Evolutionary conservation across 2,888 invertebrate genomes (phyloP).

Genomic region (Spodoptera exigua): DNA sequence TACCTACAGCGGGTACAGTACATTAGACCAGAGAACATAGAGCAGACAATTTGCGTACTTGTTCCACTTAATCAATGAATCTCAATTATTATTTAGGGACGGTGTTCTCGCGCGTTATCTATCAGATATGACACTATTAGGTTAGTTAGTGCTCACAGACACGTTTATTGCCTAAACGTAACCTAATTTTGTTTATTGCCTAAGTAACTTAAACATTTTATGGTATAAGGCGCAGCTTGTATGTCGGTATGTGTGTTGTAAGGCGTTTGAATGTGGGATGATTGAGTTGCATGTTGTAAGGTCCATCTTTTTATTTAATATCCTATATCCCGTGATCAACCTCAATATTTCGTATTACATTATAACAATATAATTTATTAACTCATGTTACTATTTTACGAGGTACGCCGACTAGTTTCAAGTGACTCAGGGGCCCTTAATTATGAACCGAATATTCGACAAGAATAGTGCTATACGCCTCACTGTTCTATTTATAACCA

Average conservation of each 20-base stretch:
- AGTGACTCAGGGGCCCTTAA: no score
- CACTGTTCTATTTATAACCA: no score
- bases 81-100: conserved; percentile 62
- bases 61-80: conserved; percentile 70
- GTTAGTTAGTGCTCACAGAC: conserved; percentile 49
- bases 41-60: conserved; percentile 65
- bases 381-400: no score
- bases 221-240: conserved; percentile 30
- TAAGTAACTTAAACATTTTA: conserved; percentile 21
- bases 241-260: conserved; percentile 15
- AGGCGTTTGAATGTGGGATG: conserved; percentile 10
- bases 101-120: conserved; percentile 55
- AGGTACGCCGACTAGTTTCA: no score
- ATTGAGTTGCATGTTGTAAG: conserved; percentile 4
- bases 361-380: no score
- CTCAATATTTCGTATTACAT: background rate
- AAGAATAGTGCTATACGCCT: no score
- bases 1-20: conserved; percentile 58
- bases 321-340: background rate
- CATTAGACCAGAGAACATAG: conserved; percentile 61
- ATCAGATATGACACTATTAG: conserved; percentile 52
- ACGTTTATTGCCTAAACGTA: conserved; percentile 48
- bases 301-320: conserved; percentile 6
- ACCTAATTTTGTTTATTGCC: conserved; percentile 44
- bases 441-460: no score